Conservation (phyloP, 2,113 vertebrate species). For the Forbesichthys agassizii region DNA sequence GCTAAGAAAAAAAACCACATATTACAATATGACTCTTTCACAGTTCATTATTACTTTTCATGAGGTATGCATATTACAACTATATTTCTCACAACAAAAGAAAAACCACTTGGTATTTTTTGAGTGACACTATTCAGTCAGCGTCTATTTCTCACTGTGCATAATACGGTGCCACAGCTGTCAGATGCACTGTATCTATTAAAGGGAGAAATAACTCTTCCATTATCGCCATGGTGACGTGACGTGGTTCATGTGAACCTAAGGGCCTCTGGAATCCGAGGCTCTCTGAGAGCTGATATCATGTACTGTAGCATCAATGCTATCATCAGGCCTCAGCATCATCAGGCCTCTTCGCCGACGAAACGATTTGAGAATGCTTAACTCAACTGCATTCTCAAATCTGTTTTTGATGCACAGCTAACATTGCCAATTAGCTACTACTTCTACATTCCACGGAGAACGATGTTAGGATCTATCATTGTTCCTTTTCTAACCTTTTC, state of each 20-base stretch:
- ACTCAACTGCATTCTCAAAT: not conserved
- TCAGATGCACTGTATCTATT: conserved; percentile 32
- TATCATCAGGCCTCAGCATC: not conserved
- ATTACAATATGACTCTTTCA: not conserved
- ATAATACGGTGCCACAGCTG: conserved; percentile 28
- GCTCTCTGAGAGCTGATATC: not conserved
- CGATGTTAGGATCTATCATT: conserved; percentile 22
- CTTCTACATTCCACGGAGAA: conserved; percentile 5
- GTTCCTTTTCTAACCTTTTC: conserved; percentile 29
- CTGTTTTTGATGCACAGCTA: conserved; percentile 1
- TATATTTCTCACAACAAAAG: not conserved
- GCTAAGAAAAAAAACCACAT: too few species aligned
- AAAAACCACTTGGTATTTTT: not conserved
- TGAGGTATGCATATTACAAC: too few species aligned
- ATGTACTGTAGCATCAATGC: not conserved
- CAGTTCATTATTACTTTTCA: not conserved
- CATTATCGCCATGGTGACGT: conserved; percentile 19
- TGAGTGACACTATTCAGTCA: not conserved
- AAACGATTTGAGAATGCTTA: not conserved
- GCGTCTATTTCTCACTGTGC: not conserved
- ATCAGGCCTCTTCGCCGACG: not conserved
- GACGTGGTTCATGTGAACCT: conserved; percentile 18
- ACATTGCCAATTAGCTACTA: conserved; percentile 16
- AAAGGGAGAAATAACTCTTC: conserved; percentile 2
- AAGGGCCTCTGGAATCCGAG: not conserved